Evolutionary conservation across 1,140 invertebrate species (phyloP), one percentile per base, ranked within the genome.

Genomic region (Drosophila azteca): DNA sequence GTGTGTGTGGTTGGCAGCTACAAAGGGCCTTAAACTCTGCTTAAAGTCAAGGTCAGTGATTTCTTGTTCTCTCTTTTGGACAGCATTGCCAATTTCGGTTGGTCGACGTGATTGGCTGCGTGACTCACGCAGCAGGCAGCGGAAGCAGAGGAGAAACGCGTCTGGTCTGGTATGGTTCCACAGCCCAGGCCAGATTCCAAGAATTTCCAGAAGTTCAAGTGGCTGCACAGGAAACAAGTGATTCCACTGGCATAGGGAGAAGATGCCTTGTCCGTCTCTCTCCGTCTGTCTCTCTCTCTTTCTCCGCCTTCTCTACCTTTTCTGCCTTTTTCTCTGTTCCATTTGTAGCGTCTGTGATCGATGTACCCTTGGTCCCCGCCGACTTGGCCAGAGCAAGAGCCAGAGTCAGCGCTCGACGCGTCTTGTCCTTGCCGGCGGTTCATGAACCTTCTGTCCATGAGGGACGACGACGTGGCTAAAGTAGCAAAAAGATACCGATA

Each of bases 41-140:
- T 79, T 87, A 82, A 90, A 90, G 85, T 90, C 85, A 90, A 90
- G 85, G 85, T 90, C 85, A 90, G 85, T 90, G 85, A 90, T 90
- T 90, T 90, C 81, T 90, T 90, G 76, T 76, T 82, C 81, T 39
- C 11, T 39, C 11, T 39, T 39, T 39, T 39, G 35, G 35, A 39
- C 35, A 39, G 35, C 35, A 39, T 39, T 39, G 83, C 83, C 83
- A 88, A 87, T 73, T 88, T 87, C 68, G 79, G 88, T 82, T 71
- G 58, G 64, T 52, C 71, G 44, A 44, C 39, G 53, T 48, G 58
- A 59, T 63, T n/a, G 48, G 48, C 45, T 69, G 58, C 66, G 65
- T 66, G 77, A 75, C 31, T 76, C 64, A 76, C 72, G 72, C 62
- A 66, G 61, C 59, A 39, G 35, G 35, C 35, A 39, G 35, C 35